A percentile compares a stretch with the other conserved stretches of the same genome.
These are phyloP conservation scores for Hyles euphorbiae DNA, from an alignment of 1,140 invertebrate genomes.

Conservation along the genomic window DNA sequence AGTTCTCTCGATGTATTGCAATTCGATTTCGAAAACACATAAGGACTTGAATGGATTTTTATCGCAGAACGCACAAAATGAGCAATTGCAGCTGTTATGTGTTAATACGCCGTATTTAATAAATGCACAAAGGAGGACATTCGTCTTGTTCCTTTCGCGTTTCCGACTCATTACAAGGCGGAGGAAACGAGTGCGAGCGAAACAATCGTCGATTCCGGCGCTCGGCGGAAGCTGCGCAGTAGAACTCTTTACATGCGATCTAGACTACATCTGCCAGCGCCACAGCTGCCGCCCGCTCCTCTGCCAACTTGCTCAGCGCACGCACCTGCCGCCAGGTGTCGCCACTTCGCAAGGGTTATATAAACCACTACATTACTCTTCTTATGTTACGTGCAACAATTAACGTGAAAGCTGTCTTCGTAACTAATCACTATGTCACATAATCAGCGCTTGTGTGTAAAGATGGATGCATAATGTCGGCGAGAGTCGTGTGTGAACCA, in stretches of 20 bases:
- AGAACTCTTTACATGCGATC: conserved; percentile 65
- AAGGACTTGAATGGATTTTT: too few relatives aligned
- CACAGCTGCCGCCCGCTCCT: conserved; percentile 61
- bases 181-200: conserved; percentile 62
- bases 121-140: conserved; percentile 15
- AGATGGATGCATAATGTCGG: too few relatives aligned
- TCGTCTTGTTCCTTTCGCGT: conserved; percentile 45
- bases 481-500: too few relatives aligned
- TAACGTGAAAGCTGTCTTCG: conserved; percentile 45
- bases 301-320: conserved; percentile 38
- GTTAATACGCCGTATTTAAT: not conserved
- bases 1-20: not conserved
- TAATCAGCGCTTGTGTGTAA: too few relatives aligned
- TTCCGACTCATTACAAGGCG: conserved; percentile 61
- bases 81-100: too few relatives aligned
- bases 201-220: conserved; percentile 65
- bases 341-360: conserved; percentile 12
- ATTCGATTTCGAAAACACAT: not conserved
- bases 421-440: conserved; percentile 30
- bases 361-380: not conserved
- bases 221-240: conserved; percentile 58
- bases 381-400: conserved; percentile 33
- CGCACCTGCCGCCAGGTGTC: conserved; percentile 66
- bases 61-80: too few relatives aligned
- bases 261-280: conserved; percentile 68